These are phyloP conservation scores for Artibeus lituratus DNA, from an alignment of 2,797 vertebrate genomes.

Conservation along the genomic window DNA sequence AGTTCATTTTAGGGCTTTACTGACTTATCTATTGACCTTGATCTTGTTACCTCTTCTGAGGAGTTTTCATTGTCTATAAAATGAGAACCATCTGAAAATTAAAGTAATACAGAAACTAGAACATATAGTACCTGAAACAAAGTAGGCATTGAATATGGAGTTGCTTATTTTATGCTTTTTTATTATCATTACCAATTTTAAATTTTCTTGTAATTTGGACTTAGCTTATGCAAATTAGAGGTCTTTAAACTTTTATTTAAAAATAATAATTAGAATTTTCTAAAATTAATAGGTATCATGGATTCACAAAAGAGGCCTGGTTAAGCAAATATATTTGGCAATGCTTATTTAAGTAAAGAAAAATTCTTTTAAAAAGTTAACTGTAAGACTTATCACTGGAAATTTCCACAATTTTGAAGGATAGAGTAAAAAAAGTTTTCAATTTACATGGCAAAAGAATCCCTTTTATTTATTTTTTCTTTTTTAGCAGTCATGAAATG, in stretches of 20 bases:
- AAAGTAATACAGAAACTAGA: constrained; percentile 25
- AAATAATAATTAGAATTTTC: background rate
- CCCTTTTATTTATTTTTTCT: background rate
- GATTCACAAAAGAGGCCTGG: background rate
- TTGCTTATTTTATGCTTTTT: constrained; percentile 11
- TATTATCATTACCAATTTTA: background rate
- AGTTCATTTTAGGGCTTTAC: background rate
- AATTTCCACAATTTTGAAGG: background rate
- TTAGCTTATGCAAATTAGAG: background rate
- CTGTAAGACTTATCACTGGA: background rate
- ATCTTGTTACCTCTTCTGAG: background rate
- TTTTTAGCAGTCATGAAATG: background rate
- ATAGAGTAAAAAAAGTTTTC: background rate
- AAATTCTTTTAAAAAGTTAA: background rate
- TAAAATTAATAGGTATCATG: background rate
- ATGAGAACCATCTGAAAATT: background rate
- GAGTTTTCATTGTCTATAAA: background rate
- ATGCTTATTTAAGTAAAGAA: constrained; percentile 8
- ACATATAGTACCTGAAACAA: background rate
- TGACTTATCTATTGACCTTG: background rate
- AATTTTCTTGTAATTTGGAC: background rate
- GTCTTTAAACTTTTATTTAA: background rate
- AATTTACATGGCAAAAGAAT: background rate
- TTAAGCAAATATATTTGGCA: background rate
- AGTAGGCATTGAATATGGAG: background rate